Evolutionary conservation across 2,888 invertebrate genomes (phyloP).

Genomic region (Prenolepis imparis): DNA sequence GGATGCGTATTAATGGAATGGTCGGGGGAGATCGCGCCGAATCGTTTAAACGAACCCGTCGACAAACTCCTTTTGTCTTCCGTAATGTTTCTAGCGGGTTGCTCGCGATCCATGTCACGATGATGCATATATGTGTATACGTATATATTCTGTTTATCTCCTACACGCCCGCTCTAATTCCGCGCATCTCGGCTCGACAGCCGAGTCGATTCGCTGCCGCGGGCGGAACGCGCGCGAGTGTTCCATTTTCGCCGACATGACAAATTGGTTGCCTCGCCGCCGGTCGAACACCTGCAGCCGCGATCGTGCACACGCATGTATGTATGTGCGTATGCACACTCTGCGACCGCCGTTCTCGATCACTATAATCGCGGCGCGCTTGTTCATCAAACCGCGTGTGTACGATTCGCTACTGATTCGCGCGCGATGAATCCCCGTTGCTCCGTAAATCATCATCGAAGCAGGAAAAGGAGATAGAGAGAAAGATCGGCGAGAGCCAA

Average conservation of each 20-base stretch:
- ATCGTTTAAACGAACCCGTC: slow-evolving; percentile 5
- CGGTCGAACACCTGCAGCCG: slow-evolving; percentile 38
- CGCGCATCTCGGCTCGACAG: slow-evolving; percentile 28
- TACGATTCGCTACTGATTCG: not conserved
- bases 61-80: slow-evolving; percentile 5
- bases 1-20: not conserved
- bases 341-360: slow-evolving; percentile 7
- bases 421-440: slow-evolving; percentile 17
- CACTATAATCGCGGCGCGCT: slow-evolving; percentile 11
- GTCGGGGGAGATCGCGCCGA: slow-evolving; percentile 5
- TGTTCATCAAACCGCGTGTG: not conserved
- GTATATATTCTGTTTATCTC: slow-evolving; percentile 21
- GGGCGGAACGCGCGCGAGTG: slow-evolving; percentile 42
- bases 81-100: not conserved
- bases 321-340: not conserved
- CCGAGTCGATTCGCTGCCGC: slow-evolving; percentile 44
- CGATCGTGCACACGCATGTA: not conserved
- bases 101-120: not conserved
- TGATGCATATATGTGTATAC: not conserved
- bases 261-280: slow-evolving; percentile 35
- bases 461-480: not conserved
- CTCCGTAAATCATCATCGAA: slow-evolving; percentile 32
- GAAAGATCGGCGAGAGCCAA: slow-evolving; percentile 19
- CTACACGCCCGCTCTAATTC: slow-evolving; percentile 40
- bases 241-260: slow-evolving; percentile 51